phyloP scores from a whole-genome alignment of 2,888 invertebrate genomes.

The Callyntrura sp. region DNA sequence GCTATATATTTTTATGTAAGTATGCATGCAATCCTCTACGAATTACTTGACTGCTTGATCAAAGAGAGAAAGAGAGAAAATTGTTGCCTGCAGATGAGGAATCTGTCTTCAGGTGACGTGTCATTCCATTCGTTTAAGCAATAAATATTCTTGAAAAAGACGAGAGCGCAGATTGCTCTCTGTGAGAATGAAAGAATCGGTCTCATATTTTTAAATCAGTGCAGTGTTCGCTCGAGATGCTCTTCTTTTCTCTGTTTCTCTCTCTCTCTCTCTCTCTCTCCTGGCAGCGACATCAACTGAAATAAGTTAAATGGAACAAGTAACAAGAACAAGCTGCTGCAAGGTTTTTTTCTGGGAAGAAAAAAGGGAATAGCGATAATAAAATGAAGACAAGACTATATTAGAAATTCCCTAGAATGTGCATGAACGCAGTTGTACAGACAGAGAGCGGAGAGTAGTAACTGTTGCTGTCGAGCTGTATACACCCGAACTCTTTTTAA shows the following conservation, averaged over 20 bases:
- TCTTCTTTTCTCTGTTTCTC: too few species aligned
- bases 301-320: constrained; percentile 28
- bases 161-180: constrained; percentile 75
- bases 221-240: constrained; percentile 5
- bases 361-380: not conserved
- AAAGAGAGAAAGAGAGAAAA: not conserved
- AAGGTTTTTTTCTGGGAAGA: constrained; percentile 55
- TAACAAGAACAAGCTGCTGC: constrained; percentile 24
- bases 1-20: not conserved
- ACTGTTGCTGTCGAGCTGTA: constrained; percentile 2
- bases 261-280: constrained; percentile 16
- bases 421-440: too few species aligned
- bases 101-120: constrained; percentile 79
- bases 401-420: too few species aligned
- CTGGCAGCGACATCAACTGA: constrained; percentile 61
- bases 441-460: too few species aligned
- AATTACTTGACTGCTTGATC: constrained; percentile 26
- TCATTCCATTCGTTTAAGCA: constrained; percentile 78
- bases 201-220: constrained; percentile 76
- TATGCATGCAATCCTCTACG: too few species aligned
- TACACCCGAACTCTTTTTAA: not conserved
- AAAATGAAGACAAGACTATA: not conserved
- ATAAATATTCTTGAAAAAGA: constrained; percentile 76
- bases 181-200: constrained; percentile 76
- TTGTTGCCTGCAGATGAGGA: constrained; percentile 66